These are phyloP conservation scores for Anabas testudineus DNA, from an alignment of 2,797 vertebrate species.

Conservation along the genomic window DNA sequence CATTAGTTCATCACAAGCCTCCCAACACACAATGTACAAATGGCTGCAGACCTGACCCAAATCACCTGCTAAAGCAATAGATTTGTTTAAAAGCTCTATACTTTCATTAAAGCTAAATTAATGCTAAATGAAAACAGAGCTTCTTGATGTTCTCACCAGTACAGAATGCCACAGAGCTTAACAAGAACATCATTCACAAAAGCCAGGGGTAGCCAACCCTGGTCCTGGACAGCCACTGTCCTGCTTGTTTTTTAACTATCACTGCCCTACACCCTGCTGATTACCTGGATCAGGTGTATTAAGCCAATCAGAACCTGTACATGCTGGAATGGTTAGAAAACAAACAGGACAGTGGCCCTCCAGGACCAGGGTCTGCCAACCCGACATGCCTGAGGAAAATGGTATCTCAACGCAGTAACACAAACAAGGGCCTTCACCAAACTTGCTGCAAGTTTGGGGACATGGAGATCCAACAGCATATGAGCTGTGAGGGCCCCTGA, in stretches of 20 bases:
- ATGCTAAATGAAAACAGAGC: slow-evolving; percentile 34
- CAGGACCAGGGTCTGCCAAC: no score
- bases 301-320: no score
- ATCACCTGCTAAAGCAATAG: neutral
- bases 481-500: slow-evolving; percentile 94
- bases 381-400: slow-evolving; percentile 25
- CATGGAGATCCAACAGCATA: slow-evolving; percentile 93
- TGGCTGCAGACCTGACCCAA: slow-evolving; percentile 8
- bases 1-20: slow-evolving; percentile 33
- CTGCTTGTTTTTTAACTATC: no score
- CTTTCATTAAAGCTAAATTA: neutral
- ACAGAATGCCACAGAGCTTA: slow-evolving; percentile 20
- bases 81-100: slow-evolving; percentile 27
- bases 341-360: no score
- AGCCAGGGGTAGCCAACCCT: neutral
- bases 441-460: slow-evolving; percentile 99
- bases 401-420: slow-evolving; percentile 70
- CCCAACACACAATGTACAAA: slow-evolving; percentile 23
- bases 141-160: slow-evolving; percentile 14
- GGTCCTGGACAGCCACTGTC: no score
- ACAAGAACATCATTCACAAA: neutral
- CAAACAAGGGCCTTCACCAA: slow-evolving; percentile 95
- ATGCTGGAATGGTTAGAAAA: no score
- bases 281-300: no score
- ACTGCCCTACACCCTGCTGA: no score